A percentile compares a stretch with the other conserved stretches of the same genome.
Evolutionary conservation across 2,888 invertebrate genomes (phyloP).

Genomic region (Margaritifera margaritifera): DNA sequence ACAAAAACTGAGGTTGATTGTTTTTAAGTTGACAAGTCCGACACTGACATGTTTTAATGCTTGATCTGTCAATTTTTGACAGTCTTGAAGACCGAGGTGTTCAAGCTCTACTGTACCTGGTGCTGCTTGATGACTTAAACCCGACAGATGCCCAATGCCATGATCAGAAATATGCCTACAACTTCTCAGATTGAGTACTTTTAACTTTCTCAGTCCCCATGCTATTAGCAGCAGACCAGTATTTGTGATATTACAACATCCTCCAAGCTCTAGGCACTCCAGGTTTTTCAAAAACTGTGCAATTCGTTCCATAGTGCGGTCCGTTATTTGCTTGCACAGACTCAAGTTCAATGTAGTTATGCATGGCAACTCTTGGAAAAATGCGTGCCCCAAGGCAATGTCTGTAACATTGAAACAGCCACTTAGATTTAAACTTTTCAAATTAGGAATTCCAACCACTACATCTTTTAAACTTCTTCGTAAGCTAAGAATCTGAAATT

Average conservation of each 20-base stretch:
- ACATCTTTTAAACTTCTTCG: slow-evolving; percentile 88
- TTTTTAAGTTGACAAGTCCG: slow-evolving; percentile 85
- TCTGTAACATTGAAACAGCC: slow-evolving; percentile 96
- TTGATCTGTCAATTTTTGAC: slow-evolving; percentile 93
- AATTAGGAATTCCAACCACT: slow-evolving; percentile 86
- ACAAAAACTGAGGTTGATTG: slow-evolving; percentile 94
- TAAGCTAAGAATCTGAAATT: slow-evolving; percentile 90
- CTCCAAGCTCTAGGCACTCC: slow-evolving; percentile 90
- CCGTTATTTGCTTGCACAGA: slow-evolving; percentile 95
- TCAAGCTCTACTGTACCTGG: slow-evolving; percentile 81
- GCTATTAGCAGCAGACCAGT: slow-evolving; percentile 89
- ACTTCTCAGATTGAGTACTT: slow-evolving; percentile 88
- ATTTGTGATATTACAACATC: slow-evolving; percentile 93
- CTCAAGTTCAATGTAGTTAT: slow-evolving; percentile 89
- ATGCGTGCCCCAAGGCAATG: slow-evolving; percentile 86
- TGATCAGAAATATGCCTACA: slow-evolving; percentile 94
- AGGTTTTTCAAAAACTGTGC: slow-evolving; percentile 88
- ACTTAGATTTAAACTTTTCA: slow-evolving; percentile 90
- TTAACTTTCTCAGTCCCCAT: slow-evolving; percentile 88
- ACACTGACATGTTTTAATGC: slow-evolving; percentile 88
- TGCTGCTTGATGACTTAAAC: slow-evolving; percentile 47
- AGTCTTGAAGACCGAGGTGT: slow-evolving; percentile 92
- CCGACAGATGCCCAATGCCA: slow-evolving; percentile 88
- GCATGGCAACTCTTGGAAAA: slow-evolving; percentile 82
- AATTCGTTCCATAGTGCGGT: slow-evolving; percentile 88